Evolutionary conservation across 2,888 invertebrate species (phyloP).

Genomic region (Saturnia japonica): DNA sequence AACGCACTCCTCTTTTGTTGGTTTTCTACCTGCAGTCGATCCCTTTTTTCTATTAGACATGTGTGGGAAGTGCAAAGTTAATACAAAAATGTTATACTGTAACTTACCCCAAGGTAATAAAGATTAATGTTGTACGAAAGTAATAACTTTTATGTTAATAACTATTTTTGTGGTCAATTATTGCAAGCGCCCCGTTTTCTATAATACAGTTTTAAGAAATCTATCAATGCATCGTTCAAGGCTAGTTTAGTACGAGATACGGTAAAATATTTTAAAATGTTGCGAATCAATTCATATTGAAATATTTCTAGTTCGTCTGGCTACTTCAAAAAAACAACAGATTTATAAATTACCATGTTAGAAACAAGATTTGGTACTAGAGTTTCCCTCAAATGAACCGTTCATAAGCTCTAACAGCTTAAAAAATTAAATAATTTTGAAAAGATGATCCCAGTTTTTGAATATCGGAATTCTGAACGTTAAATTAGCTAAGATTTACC

Average conservation of each 20-base stretch:
- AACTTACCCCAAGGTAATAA: conserved; percentile 36
- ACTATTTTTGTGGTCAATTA: conserved; percentile 34
- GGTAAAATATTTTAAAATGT: neutral
- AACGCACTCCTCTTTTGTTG: conserved; percentile 68
- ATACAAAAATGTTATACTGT: conserved; percentile 19
- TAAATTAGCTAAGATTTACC: neutral
- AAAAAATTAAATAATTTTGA: neutral
- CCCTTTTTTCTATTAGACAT: conserved; percentile 65
- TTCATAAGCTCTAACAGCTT: too few species aligned
- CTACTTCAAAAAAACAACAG: too few species aligned
- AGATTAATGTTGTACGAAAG: conserved; percentile 27
- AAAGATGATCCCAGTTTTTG: neutral
- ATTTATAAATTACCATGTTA: too few species aligned
- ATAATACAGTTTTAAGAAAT: conserved; percentile 48
- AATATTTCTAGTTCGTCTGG: neutral
- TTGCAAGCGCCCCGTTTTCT: conserved; percentile 45
- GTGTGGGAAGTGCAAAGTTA: conserved; percentile 38
- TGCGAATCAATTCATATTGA: neutral
- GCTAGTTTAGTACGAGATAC: neutral
- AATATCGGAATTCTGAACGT: neutral
- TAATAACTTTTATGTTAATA: conserved; percentile 11
- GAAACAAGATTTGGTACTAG: too few species aligned
- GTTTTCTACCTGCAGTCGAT: conserved; percentile 73
- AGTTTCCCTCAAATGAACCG: too few species aligned
- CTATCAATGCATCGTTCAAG: conserved; percentile 34